A percentile compares a stretch with the other conserved stretches of the same genome.
Conservation (phyloP, 2,888 invertebrate species). For the Myathropa florea region DNA sequence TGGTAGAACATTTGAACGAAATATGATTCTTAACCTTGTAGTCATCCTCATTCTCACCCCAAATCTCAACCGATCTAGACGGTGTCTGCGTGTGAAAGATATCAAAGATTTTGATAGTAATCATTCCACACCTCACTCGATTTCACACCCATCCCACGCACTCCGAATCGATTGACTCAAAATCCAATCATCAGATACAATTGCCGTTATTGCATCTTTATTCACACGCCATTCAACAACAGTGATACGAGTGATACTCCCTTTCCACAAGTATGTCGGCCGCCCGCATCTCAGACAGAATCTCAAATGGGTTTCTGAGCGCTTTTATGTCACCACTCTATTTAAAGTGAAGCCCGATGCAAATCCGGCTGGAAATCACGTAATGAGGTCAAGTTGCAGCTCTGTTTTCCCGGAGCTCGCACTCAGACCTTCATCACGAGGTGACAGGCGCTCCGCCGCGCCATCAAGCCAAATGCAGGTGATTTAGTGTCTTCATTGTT, state of each 20-base stretch:
- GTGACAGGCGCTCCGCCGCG: background rate
- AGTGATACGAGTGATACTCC: too few species aligned
- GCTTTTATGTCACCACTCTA: background rate
- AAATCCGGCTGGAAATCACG: constrained; percentile 54
- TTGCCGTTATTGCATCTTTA: background rate
- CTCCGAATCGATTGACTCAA: background rate
- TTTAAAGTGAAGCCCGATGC: constrained; percentile 20
- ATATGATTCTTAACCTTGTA: background rate
- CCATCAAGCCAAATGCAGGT: constrained; percentile 19
- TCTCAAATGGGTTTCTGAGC: too few species aligned
- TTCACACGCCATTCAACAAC: background rate
- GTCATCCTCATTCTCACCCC: too few species aligned
- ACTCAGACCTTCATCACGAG: background rate
- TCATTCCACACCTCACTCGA: background rate
- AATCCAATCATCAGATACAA: background rate
- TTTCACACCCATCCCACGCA: background rate
- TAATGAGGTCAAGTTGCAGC: constrained; percentile 65
- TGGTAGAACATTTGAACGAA: too few species aligned
- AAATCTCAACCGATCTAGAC: too few species aligned
- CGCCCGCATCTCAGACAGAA: background rate
- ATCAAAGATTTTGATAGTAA: background rate
- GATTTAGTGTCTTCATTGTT: constrained; percentile 5
- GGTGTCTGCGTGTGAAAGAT: too few species aligned
- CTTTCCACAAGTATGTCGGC: background rate
- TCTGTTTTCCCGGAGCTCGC: constrained; percentile 6